These are phyloP conservation scores for Lacanobia oleracea DNA, from an alignment of 2,888 invertebrate genomes.

Conservation along the genomic window DNA sequence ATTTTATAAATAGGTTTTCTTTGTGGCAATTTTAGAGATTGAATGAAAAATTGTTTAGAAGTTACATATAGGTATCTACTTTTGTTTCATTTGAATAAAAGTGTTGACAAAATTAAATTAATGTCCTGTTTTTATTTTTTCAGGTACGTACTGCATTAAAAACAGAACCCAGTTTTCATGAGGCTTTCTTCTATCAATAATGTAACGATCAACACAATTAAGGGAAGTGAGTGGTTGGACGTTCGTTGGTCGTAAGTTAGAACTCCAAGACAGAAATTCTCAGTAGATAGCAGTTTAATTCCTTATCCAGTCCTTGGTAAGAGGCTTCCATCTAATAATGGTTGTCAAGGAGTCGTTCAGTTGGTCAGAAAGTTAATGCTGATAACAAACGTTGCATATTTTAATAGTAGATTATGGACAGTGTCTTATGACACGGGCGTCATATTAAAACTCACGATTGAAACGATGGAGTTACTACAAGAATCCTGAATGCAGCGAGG, in stretches of 20 bases:
- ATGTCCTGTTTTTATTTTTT: constrained; percentile 52
- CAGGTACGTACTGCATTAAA: constrained; percentile 64
- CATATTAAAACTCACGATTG: too few relatives aligned
- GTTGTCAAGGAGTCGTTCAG: too few relatives aligned
- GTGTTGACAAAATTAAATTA: not conserved
- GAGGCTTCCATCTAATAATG: too few relatives aligned
- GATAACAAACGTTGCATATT: too few relatives aligned
- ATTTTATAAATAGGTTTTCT: constrained; percentile 3
- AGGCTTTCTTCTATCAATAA: not conserved
- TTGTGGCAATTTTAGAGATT: not conserved
- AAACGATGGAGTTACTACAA: too few relatives aligned
- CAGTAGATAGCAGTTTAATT: not conserved
- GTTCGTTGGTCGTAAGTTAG: not conserved
- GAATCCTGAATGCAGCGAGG: too few relatives aligned
- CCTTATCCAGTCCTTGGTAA: too few relatives aligned
- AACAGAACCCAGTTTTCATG: not conserved
- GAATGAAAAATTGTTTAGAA: not conserved
- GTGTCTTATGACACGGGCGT: too few relatives aligned
- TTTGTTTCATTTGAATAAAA: not conserved
- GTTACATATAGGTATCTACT: too few relatives aligned
- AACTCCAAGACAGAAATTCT: not conserved
- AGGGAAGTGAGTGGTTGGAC: not conserved
- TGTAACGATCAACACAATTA: not conserved
- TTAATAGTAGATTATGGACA: too few relatives aligned
- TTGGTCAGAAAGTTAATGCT: too few relatives aligned